Percentiles rank a stretch among this genome's conserved stretches.
Conservation (phyloP, 2,113 vertebrate species). For the Paradoxurus hermaphroditus region DNA sequence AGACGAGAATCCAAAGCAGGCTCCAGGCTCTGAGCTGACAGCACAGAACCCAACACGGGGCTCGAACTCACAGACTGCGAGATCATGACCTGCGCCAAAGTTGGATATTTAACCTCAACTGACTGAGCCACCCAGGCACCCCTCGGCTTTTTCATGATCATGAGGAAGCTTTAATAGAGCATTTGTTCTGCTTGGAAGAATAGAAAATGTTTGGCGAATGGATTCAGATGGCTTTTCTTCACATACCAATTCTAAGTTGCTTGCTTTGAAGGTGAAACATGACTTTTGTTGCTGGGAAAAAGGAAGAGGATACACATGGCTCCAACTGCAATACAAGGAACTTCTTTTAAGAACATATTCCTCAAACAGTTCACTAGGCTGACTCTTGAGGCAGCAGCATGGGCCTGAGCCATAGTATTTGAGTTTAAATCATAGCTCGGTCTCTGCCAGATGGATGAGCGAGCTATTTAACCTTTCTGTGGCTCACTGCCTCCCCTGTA, state of each 20-base stretch:
- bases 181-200: neutral
- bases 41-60: no score
- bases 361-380: neutral
- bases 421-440: neutral
- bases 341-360: neutral
- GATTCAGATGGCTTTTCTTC: neutral
- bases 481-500: neutral
- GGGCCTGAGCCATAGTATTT: neutral
- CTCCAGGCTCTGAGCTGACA: no score
- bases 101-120: no score
- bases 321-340: neutral
- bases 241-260: neutral
- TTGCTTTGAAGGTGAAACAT: neutral
- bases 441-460: neutral
- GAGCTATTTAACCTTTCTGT: neutral
- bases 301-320: neutral
- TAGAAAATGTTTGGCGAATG: neutral
- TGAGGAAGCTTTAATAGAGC: neutral
- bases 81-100: no score
- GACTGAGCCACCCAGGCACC: no score
- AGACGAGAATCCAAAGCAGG: no score
- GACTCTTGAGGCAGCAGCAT: neutral
- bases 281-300: neutral
- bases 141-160: neutral
- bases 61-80: no score